Evolutionary conservation across 2,888 invertebrate species (phyloP).

Genomic region (Pyrochroa serraticornis): DNA sequence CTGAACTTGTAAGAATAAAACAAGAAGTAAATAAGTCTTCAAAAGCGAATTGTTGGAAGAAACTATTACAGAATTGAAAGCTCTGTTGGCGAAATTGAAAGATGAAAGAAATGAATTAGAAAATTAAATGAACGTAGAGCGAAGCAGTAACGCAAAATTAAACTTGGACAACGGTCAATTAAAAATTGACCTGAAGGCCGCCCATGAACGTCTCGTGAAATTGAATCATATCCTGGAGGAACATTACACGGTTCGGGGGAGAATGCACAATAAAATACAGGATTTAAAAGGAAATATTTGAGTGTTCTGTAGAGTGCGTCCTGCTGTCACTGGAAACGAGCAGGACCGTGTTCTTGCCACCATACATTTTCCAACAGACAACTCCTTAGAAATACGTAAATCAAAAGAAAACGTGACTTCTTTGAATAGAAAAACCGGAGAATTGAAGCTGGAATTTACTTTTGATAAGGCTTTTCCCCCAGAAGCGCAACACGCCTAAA

Average conservation of each 20-base stretch:
- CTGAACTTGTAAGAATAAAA: too few species aligned
- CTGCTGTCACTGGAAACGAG: slow-evolving; percentile 69
- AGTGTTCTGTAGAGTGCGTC: slow-evolving; percentile 80
- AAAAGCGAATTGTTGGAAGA: too few species aligned
- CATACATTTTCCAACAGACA: too few species aligned
- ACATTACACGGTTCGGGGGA: slow-evolving; percentile 54
- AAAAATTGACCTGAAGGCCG: too few species aligned
- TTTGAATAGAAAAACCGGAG: slow-evolving; percentile 55
- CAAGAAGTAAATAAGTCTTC: too few species aligned
- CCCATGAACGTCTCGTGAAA: neutral
- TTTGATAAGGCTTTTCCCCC: slow-evolving; percentile 88
- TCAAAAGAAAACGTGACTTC: slow-evolving; percentile 45
- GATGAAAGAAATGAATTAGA: too few species aligned
- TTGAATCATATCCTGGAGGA: slow-evolving; percentile 38
- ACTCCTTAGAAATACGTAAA: slow-evolving; percentile 66
- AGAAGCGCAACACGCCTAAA: slow-evolving; percentile 71
- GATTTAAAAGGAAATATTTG: slow-evolving; percentile 74
- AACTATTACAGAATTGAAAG: too few species aligned
- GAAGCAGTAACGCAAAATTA: too few species aligned
- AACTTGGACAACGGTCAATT: too few species aligned
- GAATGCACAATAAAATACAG: slow-evolving; percentile 73
- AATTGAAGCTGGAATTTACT: slow-evolving; percentile 68
- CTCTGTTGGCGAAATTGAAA: too few species aligned
- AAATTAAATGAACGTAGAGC: too few species aligned
- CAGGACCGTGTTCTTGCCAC: too few species aligned